Percentiles rank a stretch among this genome's conserved stretches.
These are phyloP conservation scores for Eciton burchellii DNA, from an alignment of 1,140 invertebrate species.

Conservation along the genomic window DNA sequence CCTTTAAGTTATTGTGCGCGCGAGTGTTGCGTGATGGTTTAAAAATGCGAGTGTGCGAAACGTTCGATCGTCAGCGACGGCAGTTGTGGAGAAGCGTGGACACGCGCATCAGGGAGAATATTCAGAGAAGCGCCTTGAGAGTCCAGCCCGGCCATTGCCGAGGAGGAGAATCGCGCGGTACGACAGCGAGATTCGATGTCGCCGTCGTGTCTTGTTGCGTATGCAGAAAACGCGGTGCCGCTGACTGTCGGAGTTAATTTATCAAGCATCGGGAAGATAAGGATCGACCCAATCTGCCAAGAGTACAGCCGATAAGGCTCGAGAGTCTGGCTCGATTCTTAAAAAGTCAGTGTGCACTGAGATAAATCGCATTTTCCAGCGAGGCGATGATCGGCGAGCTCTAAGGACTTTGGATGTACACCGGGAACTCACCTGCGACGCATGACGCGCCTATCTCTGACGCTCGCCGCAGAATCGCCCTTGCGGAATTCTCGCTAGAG, in stretches of 20 bases:
- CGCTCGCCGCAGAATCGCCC: no score
- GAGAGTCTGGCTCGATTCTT: neutral
- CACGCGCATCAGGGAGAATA: conserved; percentile 11
- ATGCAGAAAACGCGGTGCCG: neutral
- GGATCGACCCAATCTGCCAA: neutral
- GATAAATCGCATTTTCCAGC: neutral
- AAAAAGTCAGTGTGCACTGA: neutral
- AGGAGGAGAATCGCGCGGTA: neutral
- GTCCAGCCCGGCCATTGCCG: neutral
- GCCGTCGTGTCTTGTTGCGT: neutral
- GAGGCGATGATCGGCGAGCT: neutral
- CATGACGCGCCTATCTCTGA: no score
- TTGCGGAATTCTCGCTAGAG: neutral
- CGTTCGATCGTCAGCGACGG: conserved; percentile 1
- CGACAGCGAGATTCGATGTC: neutral
- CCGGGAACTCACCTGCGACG: neutral
- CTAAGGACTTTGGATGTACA: neutral
- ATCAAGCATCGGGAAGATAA: conserved; percentile 24
- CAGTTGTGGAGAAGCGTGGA: conserved; percentile 25
- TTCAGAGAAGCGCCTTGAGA: conserved; percentile 10
- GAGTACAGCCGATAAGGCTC: conserved; percentile 7
- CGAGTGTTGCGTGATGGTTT: conserved; percentile 45
- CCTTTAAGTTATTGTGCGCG: conserved; percentile 56
- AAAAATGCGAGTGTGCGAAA: conserved; percentile 47
- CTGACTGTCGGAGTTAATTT: neutral